These are phyloP conservation scores for Danio tinwini DNA, from an alignment of 2,797 vertebrate species.

Conservation along the genomic window DNA sequence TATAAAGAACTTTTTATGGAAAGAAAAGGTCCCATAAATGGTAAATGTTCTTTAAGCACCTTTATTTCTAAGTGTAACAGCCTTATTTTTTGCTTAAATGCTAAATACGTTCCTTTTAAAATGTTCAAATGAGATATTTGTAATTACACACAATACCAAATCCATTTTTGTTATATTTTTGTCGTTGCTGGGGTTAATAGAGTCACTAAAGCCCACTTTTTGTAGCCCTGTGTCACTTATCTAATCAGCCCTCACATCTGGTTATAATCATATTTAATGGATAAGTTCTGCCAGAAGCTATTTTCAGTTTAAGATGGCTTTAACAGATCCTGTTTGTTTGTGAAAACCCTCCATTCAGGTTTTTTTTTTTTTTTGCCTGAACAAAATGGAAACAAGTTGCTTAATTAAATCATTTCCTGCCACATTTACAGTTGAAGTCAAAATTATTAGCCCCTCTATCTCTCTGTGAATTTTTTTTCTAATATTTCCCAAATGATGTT, in stretches of 20 bases:
- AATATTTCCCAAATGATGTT: too few relatives aligned
- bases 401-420: conserved; percentile 7
- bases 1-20: too few relatives aligned
- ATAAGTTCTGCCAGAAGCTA: conserved; percentile 74
- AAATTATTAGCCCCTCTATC: too few relatives aligned
- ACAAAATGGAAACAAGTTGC: conserved; percentile 3
- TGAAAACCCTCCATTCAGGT: conserved; percentile 53
- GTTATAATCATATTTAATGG: conserved; percentile 79
- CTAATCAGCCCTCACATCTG: conserved; percentile 77
- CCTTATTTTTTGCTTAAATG: too few relatives aligned
- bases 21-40: too few relatives aligned
- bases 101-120: not conserved
- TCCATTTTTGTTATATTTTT: not conserved
- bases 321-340: conserved; percentile 57
- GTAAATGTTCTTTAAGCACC: not conserved
- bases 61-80: too few relatives aligned
- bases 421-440: not conserved
- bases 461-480: too few relatives aligned
- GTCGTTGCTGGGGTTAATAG: not conserved
- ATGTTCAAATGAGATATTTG: not conserved
- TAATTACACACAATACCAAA: not conserved
- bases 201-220: conserved; percentile 66
- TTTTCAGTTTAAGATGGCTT: conserved; percentile 65
- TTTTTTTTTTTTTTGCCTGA: not conserved
- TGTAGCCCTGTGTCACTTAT: conserved; percentile 69